Percentiles rank a stretch among this genome's conserved stretches.
phyloP scores from a whole-genome alignment of 1,140 invertebrate genomes.

The Scaptomyza graminum region DNA sequence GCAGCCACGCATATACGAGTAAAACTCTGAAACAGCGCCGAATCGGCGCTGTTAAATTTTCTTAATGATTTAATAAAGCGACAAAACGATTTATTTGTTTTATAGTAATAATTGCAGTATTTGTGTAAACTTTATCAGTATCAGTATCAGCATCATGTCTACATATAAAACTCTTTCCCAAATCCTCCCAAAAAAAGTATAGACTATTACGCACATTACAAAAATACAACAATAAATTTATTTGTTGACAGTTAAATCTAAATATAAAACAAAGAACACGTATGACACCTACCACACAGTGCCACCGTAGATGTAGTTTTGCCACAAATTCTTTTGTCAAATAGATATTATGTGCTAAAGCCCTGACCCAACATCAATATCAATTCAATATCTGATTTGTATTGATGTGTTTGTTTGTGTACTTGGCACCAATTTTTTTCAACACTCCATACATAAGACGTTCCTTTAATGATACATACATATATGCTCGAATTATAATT shows the following conservation, averaged over 20 bases:
- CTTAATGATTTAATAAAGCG: slow-evolving; percentile 47
- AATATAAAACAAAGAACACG: slow-evolving; percentile 2
- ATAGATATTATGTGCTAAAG: neutral
- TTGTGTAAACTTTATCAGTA: slow-evolving; percentile 52
- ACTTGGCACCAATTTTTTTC: slow-evolving; percentile 49
- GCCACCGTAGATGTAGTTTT: slow-evolving; percentile 25
- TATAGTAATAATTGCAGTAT: slow-evolving; percentile 44
- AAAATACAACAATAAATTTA: slow-evolving; percentile 12
- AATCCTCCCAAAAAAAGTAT: slow-evolving; percentile 34
- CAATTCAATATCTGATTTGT: slow-evolving; percentile 30
- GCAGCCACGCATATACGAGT: slow-evolving; percentile 83
- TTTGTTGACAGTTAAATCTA: neutral
- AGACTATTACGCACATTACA: slow-evolving; percentile 22
- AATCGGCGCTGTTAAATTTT: slow-evolving; percentile 44
- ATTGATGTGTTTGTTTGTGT: slow-evolving; percentile 56
- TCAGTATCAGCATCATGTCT: slow-evolving; percentile 66
- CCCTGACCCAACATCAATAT: slow-evolving; percentile 13
- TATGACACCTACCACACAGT: neutral
- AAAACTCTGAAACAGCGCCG: slow-evolving; percentile 42
- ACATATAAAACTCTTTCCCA: slow-evolving; percentile 60
- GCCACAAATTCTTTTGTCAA: slow-evolving; percentile 5
- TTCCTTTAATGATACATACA: slow-evolving; percentile 8
- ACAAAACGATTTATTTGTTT: slow-evolving; percentile 52
- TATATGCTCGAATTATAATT: slow-evolving; percentile 10
- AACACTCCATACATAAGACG: slow-evolving; percentile 19